phyloP scores from a whole-genome alignment of 2,113 vertebrate species.

The Colossoma macropomum region DNA sequence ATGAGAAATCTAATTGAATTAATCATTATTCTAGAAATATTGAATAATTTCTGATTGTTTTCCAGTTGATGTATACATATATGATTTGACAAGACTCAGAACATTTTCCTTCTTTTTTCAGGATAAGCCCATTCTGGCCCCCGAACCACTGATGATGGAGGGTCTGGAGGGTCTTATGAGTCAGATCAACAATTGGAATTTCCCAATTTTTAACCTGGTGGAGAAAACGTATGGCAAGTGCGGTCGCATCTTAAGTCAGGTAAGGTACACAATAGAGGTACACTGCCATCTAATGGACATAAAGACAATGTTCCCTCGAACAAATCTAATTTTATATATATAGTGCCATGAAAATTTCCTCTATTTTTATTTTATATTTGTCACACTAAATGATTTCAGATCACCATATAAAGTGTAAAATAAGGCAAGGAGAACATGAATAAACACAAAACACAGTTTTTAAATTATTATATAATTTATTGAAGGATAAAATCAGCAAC shows the following conservation, averaged over 20 bases:
- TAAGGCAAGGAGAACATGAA: too few species aligned
- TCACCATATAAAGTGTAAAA: too few species aligned
- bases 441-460: too few species aligned
- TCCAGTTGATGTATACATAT: background rate
- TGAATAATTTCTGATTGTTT: background rate
- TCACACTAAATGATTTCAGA: too few species aligned
- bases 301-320: background rate
- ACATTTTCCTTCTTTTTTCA: constrained; percentile 60
- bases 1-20: background rate
- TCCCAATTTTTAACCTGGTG: constrained; percentile 95
- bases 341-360: too few species aligned
- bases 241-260: constrained; percentile 96
- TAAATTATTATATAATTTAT: too few species aligned
- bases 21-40: background rate
- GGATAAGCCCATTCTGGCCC: constrained; percentile 90
- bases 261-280: constrained; percentile 66
- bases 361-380: too few species aligned
- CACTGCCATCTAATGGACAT: background rate
- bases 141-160: constrained; percentile 93
- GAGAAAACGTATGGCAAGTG: constrained; percentile 92
- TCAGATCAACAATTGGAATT: constrained; percentile 97
- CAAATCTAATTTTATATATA: background rate
- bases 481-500: too few species aligned
- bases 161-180: constrained; percentile 89
- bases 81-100: constrained; percentile 12